Evolutionary conservation across 2,113 vertebrate species (phyloP).

Genomic region (Potamarius usumacintae): DNA sequence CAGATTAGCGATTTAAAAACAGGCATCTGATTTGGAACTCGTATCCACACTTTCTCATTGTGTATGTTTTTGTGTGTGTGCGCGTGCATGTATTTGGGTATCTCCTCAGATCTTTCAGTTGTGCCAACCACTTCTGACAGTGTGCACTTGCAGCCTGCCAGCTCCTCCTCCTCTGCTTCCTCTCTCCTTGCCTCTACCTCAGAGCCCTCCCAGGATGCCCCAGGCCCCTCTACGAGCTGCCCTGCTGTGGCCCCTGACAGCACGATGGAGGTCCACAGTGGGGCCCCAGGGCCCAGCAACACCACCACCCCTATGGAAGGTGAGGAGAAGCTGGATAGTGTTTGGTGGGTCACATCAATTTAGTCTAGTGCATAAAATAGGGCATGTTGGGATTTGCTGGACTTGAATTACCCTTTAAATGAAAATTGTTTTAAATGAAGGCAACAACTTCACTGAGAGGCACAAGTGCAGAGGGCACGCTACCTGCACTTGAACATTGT

Average conservation of each 20-base stretch:
- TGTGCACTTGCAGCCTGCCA: conserved; percentile 80
- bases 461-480: neutral
- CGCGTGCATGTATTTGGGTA: conserved; percentile 32
- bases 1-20: conserved; percentile 22
- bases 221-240: conserved; percentile 79
- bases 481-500: neutral
- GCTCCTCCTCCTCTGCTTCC: conserved; percentile 74
- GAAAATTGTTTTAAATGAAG: neutral
- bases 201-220: conserved; percentile 84
- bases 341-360: neutral
- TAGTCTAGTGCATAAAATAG: neutral
- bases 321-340: conserved; percentile 58
- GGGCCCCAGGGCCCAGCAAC: conserved; percentile 73
- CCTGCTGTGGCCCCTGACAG: conserved; percentile 78
- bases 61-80: conserved; percentile 2
- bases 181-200: conserved; percentile 86
- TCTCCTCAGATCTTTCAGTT: conserved; percentile 83
- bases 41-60: neutral
- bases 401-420: neutral
- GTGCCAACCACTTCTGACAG: conserved; percentile 88
- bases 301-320: conserved; percentile 79
- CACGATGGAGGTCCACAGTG: conserved; percentile 63
- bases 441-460: neutral
- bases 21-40: neutral
- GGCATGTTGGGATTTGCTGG: neutral